Evolutionary conservation across 2,888 invertebrate species (phyloP).

Genomic region (Drosophila kanekoi): DNA sequence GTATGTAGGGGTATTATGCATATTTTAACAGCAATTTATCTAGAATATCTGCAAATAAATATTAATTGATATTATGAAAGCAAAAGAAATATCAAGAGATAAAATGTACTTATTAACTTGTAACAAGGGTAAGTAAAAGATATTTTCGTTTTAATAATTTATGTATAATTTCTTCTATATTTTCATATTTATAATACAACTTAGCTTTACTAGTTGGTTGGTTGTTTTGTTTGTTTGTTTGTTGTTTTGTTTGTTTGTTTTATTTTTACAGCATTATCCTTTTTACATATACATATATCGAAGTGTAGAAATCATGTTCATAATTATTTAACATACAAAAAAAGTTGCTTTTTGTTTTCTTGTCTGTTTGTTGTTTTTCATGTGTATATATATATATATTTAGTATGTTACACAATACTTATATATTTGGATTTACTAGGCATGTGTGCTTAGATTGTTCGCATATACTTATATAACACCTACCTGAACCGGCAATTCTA

Average conservation of each 20-base stretch:
- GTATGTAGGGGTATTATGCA: too few species aligned
- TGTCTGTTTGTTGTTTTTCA: not conserved
- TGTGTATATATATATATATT: slow-evolving; percentile 4
- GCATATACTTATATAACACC: slow-evolving; percentile 24
- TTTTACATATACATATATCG: slow-evolving; percentile 48
- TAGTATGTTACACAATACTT: slow-evolving; percentile 48
- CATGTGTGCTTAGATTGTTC: slow-evolving; percentile 53
- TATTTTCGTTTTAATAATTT: slow-evolving; percentile 60
- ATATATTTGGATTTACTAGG: slow-evolving; percentile 61
- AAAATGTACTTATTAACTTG: too few species aligned
- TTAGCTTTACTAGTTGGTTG: slow-evolving; percentile 66
- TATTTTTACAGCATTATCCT: slow-evolving; percentile 46
- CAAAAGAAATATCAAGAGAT: too few species aligned
- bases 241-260: slow-evolving; percentile 9
- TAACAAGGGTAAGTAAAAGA: slow-evolving; percentile 25
- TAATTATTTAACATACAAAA: slow-evolving; percentile 61
- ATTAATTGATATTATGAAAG: too few species aligned
- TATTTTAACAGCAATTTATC: too few species aligned
- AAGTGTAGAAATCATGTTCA: slow-evolving; percentile 45
- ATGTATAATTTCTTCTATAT: slow-evolving; percentile 81
- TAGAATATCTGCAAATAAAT: too few species aligned
- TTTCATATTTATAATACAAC: slow-evolving; percentile 80
- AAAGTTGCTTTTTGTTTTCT: slow-evolving; percentile 21
- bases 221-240: slow-evolving; percentile 41
- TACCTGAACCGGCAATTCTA: slow-evolving; percentile 12